Evolutionary conservation across 2,888 invertebrate species (phyloP).

Genomic region (Helleia helle): DNA sequence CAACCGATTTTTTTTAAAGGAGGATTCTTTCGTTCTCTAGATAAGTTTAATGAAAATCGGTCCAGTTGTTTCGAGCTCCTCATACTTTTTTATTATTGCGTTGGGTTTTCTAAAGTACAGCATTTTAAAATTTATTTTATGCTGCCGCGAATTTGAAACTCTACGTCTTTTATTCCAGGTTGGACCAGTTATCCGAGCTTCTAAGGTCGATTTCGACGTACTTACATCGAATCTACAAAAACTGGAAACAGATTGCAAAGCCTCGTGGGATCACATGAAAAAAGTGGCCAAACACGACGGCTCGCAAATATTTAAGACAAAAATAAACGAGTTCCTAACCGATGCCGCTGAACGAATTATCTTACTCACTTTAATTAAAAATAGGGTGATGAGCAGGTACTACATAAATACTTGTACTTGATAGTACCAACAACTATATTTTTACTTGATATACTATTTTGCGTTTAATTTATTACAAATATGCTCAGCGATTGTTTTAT

Average conservation of each 20-base stretch:
- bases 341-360: slow-evolving; percentile 99
- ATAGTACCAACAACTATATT: background rate
- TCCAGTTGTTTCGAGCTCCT: too few species aligned
- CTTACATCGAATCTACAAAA: slow-evolving; percentile 87
- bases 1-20: too few species aligned
- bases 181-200: slow-evolving; percentile 91
- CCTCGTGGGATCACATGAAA: slow-evolving; percentile 97
- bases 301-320: slow-evolving; percentile 88
- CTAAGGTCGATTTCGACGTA: slow-evolving; percentile 97
- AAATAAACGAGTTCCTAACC: slow-evolving; percentile 95
- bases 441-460: background rate
- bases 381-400: slow-evolving; percentile 91
- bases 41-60: too few species aligned
- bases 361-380: slow-evolving; percentile 91
- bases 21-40: too few species aligned
- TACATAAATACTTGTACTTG: slow-evolving; percentile 3
- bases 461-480: background rate
- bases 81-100: too few species aligned
- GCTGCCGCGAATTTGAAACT: too few species aligned
- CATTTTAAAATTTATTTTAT: too few species aligned
- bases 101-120: too few species aligned
- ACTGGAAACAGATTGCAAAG: slow-evolving; percentile 96
- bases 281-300: slow-evolving; percentile 96
- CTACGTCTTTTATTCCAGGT: slow-evolving; percentile 75
- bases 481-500: background rate